Percentiles rank a stretch among this genome's conserved stretches.
Evolutionary conservation across 2,113 vertebrate species (phyloP).

Genomic region (Oenanthe oenanthe): DNA sequence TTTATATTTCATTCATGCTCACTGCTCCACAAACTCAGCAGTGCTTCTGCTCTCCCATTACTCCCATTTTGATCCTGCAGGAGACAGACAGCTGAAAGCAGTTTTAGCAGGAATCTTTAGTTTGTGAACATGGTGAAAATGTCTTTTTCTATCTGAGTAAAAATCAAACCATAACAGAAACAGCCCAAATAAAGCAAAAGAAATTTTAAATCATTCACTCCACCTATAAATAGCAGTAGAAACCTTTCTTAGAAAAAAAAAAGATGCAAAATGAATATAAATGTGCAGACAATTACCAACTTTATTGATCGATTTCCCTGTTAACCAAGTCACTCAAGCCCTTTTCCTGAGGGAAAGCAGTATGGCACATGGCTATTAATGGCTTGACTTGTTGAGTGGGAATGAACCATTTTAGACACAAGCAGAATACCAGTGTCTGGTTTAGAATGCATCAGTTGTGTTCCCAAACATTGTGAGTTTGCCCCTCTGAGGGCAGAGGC

Average conservation of each 20-base stretch:
- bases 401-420: background rate
- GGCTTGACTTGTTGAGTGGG: accelerated
- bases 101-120: background rate
- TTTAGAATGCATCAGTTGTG: accelerated
- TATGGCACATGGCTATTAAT: accelerated
- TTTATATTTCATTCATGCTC: accelerated
- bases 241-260: too few species aligned
- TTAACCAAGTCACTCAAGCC: background rate
- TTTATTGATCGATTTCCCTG: background rate
- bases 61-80: background rate
- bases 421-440: accelerated
- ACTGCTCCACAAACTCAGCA: accelerated
- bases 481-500: accelerated
- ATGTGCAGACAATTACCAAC: background rate
- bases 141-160: background rate
- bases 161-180: background rate
- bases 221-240: background rate
- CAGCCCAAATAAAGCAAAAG: background rate
- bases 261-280: background rate
- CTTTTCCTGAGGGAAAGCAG: background rate
- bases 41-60: background rate
- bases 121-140: background rate
- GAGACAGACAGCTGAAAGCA: background rate
- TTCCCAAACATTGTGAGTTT: accelerated
- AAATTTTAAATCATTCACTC: background rate